Base-by-base conservation (phyloP, 2,797 vertebrate species). In the Melanotaenia pygmaea region DNA sequence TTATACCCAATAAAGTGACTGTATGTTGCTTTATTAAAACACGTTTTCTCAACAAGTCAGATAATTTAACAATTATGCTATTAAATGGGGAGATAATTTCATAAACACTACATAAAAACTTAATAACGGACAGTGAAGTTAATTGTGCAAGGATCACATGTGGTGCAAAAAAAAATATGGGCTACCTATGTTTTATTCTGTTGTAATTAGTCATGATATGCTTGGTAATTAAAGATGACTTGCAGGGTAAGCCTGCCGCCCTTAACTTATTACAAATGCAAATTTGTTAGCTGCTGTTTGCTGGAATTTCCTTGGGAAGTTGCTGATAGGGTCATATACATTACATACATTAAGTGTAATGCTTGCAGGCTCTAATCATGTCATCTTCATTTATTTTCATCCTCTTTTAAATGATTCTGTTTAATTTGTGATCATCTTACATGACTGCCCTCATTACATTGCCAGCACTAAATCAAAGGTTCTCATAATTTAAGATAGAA, bases 341-440 rank as follows among this genome's bases (percentile, higher is more conserved):
- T 7, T 28, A n/a, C 9, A 22, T 10, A 13, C 10, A 1, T 10
- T 67, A 22, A 37, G 14, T 20, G 16, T 24, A 47, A 26, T 2
- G 9, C 28, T 26, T 47, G 5, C 12, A 18, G 13, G 37, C 26
- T 67, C 47, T n/a, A 54, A 53, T 75, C 22, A 6, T 18, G 40
- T n/a, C 56, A 53, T 75, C 22, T 43, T 18, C 62, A 43, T 0
- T n/a, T 18, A 34, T 64, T 3, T 54, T 65, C 35, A 61, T 73
- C 40, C 38, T 53, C n/a, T 63, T 54, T 37, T 11, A 67, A 61
- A 61, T 24, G 16, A 86, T 62, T 45, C 3, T 32, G 68, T 77
- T 67, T 56, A 65, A 62, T 28, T 32, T 63, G 62, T 30, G 59
- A 82, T 86, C 30, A 63, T 80, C 22, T 47, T 18, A 24, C 51